A percentile compares a stretch with the other conserved stretches of the same genome.
phyloP scores from a whole-genome alignment of 2,797 vertebrate genomes.

The Poeciliopsis gracilis region DNA sequence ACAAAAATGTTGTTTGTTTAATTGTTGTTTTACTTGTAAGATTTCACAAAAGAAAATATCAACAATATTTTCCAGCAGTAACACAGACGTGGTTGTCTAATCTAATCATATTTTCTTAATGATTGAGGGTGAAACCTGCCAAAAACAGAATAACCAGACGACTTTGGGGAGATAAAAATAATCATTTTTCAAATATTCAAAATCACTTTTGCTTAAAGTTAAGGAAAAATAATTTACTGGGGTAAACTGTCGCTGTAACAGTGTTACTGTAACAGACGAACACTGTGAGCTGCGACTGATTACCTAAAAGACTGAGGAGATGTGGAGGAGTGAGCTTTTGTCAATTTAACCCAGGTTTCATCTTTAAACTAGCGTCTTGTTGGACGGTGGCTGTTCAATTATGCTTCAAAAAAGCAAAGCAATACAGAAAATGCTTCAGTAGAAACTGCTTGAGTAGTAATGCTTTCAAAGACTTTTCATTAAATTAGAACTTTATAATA shows the following conservation, averaged over 20 bases:
- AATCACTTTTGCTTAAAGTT: constrained; percentile 30
- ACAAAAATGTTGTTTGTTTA: neutral
- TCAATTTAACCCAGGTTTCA: constrained; percentile 42
- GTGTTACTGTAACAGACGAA: constrained; percentile 20
- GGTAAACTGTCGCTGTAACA: constrained; percentile 28
- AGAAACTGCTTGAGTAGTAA: constrained; percentile 24
- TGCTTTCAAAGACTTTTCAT: constrained; percentile 25
- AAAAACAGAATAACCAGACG: constrained; percentile 24
- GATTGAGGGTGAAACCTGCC: constrained; percentile 30
- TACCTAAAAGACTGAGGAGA: constrained; percentile 35
- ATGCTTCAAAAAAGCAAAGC: constrained; percentile 14
- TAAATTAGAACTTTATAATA: neutral
- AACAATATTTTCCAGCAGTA: constrained; percentile 23
- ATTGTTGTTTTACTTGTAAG: neutral
- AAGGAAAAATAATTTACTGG: constrained; percentile 27
- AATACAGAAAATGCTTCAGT: constrained; percentile 21
- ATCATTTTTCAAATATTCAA: constrained; percentile 27
- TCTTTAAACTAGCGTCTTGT: constrained; percentile 24
- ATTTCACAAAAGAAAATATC: constrained; percentile 15
- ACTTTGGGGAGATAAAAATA: constrained; percentile 23
- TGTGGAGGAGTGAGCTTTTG: constrained; percentile 37
- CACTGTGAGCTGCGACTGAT: constrained; percentile 40
- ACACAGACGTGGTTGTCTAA: constrained; percentile 1
- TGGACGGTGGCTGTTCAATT: constrained; percentile 36
- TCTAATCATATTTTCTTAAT: constrained; percentile 12